These are phyloP conservation scores for Lymantria monacha DNA, from an alignment of 2,888 invertebrate species.

Conservation along the genomic window DNA sequence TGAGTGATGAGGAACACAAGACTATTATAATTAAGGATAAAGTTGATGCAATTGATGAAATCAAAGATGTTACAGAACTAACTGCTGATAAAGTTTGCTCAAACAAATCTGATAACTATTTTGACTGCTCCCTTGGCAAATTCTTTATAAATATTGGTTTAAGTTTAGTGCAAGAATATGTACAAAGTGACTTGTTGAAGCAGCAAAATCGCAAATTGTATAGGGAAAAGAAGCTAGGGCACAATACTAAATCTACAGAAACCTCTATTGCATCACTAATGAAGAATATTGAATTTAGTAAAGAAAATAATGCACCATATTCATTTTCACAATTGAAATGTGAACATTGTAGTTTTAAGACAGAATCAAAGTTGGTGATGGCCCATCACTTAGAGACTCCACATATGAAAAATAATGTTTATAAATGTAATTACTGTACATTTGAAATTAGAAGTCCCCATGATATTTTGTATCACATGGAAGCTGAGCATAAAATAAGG, in stretches of 20 bases:
- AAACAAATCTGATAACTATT: constrained; percentile 86
- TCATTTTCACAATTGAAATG: constrained; percentile 90
- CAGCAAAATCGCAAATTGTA: constrained; percentile 93
- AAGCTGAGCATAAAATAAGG: constrained; percentile 92
- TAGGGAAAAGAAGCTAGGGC: constrained; percentile 83
- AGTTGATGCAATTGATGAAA: constrained; percentile 73
- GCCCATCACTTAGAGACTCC: constrained; percentile 94
- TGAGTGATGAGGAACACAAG: constrained; percentile 64
- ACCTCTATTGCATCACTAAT: constrained; percentile 91
- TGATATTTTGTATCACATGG: constrained; percentile 95
- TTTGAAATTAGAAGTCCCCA: constrained; percentile 92
- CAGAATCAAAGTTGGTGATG: constrained; percentile 92
- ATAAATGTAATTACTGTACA: constrained; percentile 92
- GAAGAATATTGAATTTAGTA: constrained; percentile 92
- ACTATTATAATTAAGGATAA: constrained; percentile 79
- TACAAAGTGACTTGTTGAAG: constrained; percentile 94
- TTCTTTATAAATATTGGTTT: constrained; percentile 96
- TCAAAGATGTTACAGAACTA: constrained; percentile 71
- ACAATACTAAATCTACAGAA: constrained; percentile 86
- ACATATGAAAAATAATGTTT: constrained; percentile 93
- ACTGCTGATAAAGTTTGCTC: constrained; percentile 49
- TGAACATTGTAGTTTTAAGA: constrained; percentile 94
- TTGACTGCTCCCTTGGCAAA: constrained; percentile 93
- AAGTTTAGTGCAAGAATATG: constrained; percentile 95
- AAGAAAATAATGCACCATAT: constrained; percentile 92